Evolutionary conservation across 2,888 invertebrate genomes (phyloP), one percentile per base, ranked within the genome.

Genomic region (Aleiodes leptofemur): DNA sequence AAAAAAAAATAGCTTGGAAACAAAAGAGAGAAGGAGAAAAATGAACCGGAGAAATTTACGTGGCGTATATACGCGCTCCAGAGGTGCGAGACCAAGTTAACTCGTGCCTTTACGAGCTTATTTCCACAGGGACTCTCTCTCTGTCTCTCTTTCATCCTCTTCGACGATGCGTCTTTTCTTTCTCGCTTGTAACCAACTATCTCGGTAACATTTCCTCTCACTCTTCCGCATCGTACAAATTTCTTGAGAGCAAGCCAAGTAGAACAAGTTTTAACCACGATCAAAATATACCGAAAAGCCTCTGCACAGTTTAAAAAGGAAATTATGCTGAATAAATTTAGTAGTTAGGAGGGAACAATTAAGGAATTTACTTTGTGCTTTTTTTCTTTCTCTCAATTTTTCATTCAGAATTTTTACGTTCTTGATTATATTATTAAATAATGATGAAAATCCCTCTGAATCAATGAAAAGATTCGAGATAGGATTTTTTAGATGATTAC

Each of bases 231-330:
- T 76, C 69, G 51, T 74, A 23, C 61, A 80, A 80, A 83, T 82
- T 82, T 81, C 82, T 82, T 82, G 82, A 81, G 75, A 55, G 66
- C 69, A 56, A 76, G 80, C 80, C 80, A 80, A 80, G 80, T 80
- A 73, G 80, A 77, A 78, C 78, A 77, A 77, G 51, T 68, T 77
- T 77, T 78, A 43, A 76, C 70, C 74, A 57, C 69, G 76, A 79
- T 80, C 79, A 79, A 82, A 78, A 74, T 74, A 57, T 7, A 43
- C 57, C 59, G 55, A 72, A 43, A 69, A 72, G 69, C 72, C 72
- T 74, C 70, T 72, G 14, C 29, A 34, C 59, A 38, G 23, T 34
- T 51, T 34, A 48, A n/a, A 72, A 31, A 68, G 34, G 31, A 14
- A 43, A 64, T 64, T 64, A 48, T 64, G 9, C 43, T 9, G 16